Base-by-base conservation (phyloP, 2,888 invertebrate genomes). In the Macrophya alboannulata region DNA sequence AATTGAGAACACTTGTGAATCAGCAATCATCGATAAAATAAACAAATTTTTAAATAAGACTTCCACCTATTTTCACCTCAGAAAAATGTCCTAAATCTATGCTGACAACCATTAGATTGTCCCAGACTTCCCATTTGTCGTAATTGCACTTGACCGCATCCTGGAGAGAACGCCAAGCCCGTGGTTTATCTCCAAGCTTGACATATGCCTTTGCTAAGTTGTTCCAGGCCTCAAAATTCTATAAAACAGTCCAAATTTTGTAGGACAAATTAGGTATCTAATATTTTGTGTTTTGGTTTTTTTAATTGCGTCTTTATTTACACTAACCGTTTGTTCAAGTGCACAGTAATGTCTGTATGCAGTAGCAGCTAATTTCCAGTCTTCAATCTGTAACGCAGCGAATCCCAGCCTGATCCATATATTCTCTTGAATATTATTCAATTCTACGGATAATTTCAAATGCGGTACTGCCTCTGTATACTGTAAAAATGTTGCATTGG, bases 181-280 rank as follows among this genome's bases (percentile, higher is more conserved):
- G 95, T 86, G 95, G 95, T 94, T 98, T 98, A 91, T 99, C 97
- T 0, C 97, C 97, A 84, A 97, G 94, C 91, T 97, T 97, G 10
- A 99, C 96, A 90, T 99, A 98, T 4, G 98, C 98, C 91, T 99
- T 98, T 17, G 99, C 98, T 86, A 99, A 94, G 93, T 99, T 99
- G 94, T 99, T 99, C 99, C 99, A 99, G 0, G 98, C 98, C 94
- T 99, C 99, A 93, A 98, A 99, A 84, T 97, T 97, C 94, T 97
- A 94, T 0, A 85, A 74, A 79, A 85, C 71, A 43, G 48, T 62
- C 15, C 15, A 62, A 76, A 81, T 68, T 37, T 72, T 71, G 31
- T 81, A 84, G 45, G 40, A 82, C 37, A 25, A 55, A 31, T 48
- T 43, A 59, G 12, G 77, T 77, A 59, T 12, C 21, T 21, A 62